These are phyloP conservation scores for Andricus quercusramuli DNA, from an alignment of 2,888 invertebrate genomes.

Conservation along the genomic window DNA sequence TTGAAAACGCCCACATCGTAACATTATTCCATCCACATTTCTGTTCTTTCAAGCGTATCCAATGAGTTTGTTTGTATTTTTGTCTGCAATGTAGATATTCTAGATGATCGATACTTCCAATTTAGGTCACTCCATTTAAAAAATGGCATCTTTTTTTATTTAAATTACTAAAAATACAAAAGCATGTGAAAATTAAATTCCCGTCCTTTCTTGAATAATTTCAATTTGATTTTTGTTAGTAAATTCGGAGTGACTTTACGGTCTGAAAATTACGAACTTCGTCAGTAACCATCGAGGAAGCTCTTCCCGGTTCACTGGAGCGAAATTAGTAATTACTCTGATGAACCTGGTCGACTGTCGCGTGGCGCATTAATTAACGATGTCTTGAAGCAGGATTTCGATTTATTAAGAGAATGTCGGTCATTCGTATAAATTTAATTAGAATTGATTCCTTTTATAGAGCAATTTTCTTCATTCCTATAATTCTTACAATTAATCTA, in stretches of 20 bases:
- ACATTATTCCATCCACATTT: conserved; percentile 43
- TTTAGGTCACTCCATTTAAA: neutral
- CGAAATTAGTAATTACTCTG: conserved; percentile 28
- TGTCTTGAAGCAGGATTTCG: neutral
- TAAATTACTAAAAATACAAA: neutral
- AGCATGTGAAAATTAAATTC: neutral
- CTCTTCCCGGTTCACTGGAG: conserved; percentile 4
- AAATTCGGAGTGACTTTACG: neutral
- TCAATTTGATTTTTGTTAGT: neutral
- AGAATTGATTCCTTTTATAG: too few relatives aligned
- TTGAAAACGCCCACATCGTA: conserved; percentile 43
- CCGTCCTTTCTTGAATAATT: neutral
- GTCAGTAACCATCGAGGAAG: conserved; percentile 11
- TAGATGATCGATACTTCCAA: neutral
- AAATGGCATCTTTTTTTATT: neutral
- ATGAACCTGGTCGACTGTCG: conserved; percentile 19
- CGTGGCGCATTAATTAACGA: conserved; percentile 28
- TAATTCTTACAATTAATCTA: too few relatives aligned
- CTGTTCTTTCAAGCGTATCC: conserved; percentile 24
- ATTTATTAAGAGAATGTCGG: conserved; percentile 16
- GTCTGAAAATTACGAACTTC: conserved; percentile 23
- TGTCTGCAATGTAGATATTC: neutral
- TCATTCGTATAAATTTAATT: neutral
- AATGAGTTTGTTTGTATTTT: conserved; percentile 22
- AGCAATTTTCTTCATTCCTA: too few relatives aligned